phyloP scores from a whole-genome alignment of 2,113 vertebrate genomes.

The Trochalopteron elliotii region DNA sequence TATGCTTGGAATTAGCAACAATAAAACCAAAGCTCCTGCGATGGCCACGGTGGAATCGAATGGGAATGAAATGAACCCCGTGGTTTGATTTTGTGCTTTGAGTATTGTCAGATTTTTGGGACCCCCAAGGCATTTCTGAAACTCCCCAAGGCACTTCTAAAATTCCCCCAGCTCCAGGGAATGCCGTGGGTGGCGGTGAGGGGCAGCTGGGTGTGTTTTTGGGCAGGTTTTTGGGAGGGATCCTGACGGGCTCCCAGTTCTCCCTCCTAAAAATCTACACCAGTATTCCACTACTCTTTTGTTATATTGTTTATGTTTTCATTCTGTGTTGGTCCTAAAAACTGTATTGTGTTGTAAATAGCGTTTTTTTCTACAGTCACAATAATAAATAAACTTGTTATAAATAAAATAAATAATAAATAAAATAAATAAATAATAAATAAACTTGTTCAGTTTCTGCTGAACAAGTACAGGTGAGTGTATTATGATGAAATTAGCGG shows the following conservation, averaged over 20 bases:
- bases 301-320: no score
- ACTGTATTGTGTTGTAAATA: no score
- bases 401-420: no score
- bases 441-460: no score
- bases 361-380: no score
- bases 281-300: no score
- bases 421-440: no score
- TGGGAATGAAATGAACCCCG: constrained; percentile 66
- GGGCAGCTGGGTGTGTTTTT: constrained; percentile 40
- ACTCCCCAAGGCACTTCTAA: neutral
- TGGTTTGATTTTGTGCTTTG: constrained; percentile 36
- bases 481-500: no score
- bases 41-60: constrained; percentile 40
- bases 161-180: constrained; percentile 12
- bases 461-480: no score
- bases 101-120: constrained; percentile 60
- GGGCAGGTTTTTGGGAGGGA: neutral
- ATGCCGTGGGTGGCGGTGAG: constrained; percentile 23
- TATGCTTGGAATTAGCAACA: constrained; percentile 77
- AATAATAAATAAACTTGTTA: no score
- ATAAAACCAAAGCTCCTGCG: constrained; percentile 69
- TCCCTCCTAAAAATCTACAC: neutral
- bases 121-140: neutral
- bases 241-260: neutral
- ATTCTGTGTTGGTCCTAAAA: no score